A percentile compares a stretch with the other conserved stretches of the same genome.
Evolutionary conservation across 1,140 invertebrate genomes (phyloP).

Genomic region (Neodiprion fabricii): DNA sequence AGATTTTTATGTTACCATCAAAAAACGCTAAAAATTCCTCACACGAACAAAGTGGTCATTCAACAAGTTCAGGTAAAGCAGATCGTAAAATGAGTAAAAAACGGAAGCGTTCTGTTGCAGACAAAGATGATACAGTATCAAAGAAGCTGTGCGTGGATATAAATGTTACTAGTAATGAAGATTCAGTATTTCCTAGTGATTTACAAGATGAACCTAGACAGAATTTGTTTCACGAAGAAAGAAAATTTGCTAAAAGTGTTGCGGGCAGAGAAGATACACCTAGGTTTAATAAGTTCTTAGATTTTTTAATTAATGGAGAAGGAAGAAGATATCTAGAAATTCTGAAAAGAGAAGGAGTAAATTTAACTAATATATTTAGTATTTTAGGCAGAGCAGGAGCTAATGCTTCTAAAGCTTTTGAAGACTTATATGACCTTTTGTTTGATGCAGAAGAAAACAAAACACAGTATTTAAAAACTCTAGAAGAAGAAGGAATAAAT

Average conservation of each 20-base stretch:
- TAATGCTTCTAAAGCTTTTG: slow-evolving; percentile 27
- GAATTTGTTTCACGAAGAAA: not conserved
- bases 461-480: slow-evolving; percentile 33
- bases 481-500: slow-evolving; percentile 32
- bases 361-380: slow-evolving; percentile 31
- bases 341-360: slow-evolving; percentile 31
- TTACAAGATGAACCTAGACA: no score
- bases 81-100: no score
- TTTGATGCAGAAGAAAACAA: slow-evolving; percentile 36
- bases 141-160: no score
- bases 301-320: slow-evolving; percentile 28
- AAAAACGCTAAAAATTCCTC: no score
- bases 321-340: slow-evolving; percentile 30
- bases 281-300: slow-evolving; percentile 22
- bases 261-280: slow-evolving; percentile 16
- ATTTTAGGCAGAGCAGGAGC: slow-evolving; percentile 28
- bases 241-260: slow-evolving; percentile 11
- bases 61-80: no score
- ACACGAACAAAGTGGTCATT: no score
- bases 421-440: slow-evolving; percentile 37
- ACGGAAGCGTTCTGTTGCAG: no score
- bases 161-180: no score
- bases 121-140: no score
- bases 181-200: no score
- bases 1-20: no score